phyloP scores from a whole-genome alignment of 2,888 invertebrate genomes.

The Protophormia terraenovae region DNA sequence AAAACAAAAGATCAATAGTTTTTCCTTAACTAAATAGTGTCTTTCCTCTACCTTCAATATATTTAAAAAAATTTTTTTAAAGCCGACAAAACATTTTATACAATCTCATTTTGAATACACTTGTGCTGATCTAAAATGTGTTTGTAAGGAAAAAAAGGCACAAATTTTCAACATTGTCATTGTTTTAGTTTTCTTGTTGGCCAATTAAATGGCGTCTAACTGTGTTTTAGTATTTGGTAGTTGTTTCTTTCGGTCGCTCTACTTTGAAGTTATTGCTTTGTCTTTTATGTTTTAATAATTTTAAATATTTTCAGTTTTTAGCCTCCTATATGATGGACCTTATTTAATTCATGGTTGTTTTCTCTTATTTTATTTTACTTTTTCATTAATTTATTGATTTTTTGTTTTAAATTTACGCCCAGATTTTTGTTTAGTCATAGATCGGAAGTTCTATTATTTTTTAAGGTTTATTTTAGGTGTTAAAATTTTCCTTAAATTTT shows the following conservation, averaged over 20 bases:
- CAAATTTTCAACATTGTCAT: constrained; percentile 56
- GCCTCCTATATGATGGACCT: constrained; percentile 6
- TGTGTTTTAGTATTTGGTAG: constrained; percentile 28
- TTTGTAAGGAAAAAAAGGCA: neutral
- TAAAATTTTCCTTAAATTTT: constrained; percentile 21
- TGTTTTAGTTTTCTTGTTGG: constrained; percentile 55
- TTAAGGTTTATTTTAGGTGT: constrained; percentile 21
- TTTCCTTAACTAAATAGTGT: neutral
- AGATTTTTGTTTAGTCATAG: constrained; percentile 7
- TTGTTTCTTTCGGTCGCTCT: neutral
- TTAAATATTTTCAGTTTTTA: constrained; percentile 61
- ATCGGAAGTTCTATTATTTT: constrained; percentile 37
- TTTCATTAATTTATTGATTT: constrained; percentile 37
- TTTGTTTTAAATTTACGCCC: constrained; percentile 29
- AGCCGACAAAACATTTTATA: neutral
- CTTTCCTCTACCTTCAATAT: neutral
- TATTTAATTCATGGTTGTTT: constrained; percentile 16
- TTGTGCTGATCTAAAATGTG: constrained; percentile 48
- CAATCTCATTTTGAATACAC: constrained; percentile 44
- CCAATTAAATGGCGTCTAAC: constrained; percentile 70
- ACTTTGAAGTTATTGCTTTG: constrained; percentile 39
- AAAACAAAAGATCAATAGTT: constrained; percentile 50
- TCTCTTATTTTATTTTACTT: too few species aligned
- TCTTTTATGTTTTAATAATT: constrained; percentile 65
- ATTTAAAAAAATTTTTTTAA: neutral